phyloP scores from a whole-genome alignment of 2,113 vertebrate genomes.

The Triplophysa rosa region DNA sequence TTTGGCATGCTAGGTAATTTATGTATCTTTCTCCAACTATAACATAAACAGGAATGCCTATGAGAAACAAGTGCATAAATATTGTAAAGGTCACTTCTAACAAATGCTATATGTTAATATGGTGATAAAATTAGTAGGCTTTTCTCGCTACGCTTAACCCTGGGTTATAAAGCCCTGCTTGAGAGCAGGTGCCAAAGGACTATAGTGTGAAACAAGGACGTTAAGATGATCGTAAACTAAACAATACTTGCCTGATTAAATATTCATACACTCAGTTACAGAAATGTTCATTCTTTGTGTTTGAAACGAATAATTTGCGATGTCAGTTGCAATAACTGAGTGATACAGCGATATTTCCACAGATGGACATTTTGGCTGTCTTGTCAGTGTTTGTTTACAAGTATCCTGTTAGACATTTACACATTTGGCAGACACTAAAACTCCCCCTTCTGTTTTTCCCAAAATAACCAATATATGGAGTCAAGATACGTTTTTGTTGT shows the following conservation, averaged over 20 bases:
- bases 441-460: too few species aligned
- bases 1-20: slow-evolving; percentile 15
- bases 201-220: too few species aligned
- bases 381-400: background rate
- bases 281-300: background rate
- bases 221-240: background rate
- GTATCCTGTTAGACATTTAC: too few species aligned
- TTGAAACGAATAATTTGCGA: background rate
- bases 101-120: background rate
- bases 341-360: too few species aligned
- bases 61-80: background rate
- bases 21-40: background rate
- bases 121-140: background rate
- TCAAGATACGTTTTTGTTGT: too few species aligned
- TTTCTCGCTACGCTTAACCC: background rate
- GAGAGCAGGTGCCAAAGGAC: too few species aligned
- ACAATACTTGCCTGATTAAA: background rate
- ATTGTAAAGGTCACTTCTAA: background rate
- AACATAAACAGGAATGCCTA: background rate
- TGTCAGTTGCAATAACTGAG: too few species aligned
- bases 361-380: background rate
- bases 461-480: too few species aligned
- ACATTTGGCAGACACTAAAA: too few species aligned
- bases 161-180: background rate
- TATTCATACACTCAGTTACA: background rate